Conservation (phyloP, 1,140 invertebrate genomes). For the Vanessa tameamea region DNA sequence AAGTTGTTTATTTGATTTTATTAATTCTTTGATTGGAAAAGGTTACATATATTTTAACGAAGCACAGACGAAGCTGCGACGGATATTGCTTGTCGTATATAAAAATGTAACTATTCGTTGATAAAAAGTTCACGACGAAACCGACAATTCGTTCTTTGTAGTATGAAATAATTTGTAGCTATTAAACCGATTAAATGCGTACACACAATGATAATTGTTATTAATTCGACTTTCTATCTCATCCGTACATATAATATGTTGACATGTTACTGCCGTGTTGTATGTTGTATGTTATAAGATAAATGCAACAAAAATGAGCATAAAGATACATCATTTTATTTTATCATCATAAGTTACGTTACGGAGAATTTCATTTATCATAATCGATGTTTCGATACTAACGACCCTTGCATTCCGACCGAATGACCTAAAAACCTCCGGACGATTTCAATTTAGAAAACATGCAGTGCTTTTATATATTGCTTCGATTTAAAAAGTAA, state of each 20-base stretch:
- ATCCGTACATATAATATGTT: conserved; percentile 6
- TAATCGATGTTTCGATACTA: conserved; percentile 34
- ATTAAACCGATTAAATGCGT: background rate
- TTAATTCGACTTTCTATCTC: conserved; percentile 11
- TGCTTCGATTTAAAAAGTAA: conserved; percentile 25
- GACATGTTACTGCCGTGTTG: background rate
- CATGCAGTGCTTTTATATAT: conserved; percentile 26
- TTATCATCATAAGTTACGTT: conserved; percentile 22
- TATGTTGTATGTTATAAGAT: background rate
- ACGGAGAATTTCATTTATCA: conserved; percentile 38
- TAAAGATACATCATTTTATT: conserved; percentile 13
- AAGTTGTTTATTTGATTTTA: too few species aligned
- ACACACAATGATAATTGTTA: conserved; percentile 4
- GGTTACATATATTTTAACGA: too few species aligned
- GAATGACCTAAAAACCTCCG: conserved; percentile 37
- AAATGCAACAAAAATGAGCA: conserved; percentile 14
- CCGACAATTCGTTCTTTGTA: too few species aligned
- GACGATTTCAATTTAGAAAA: conserved; percentile 32
- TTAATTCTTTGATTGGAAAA: too few species aligned
- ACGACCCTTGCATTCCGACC: conserved; percentile 35
- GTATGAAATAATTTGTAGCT: background rate
- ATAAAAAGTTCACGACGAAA: too few species aligned
- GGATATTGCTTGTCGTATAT: too few species aligned
- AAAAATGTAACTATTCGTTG: too few species aligned
- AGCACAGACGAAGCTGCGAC: too few species aligned